Percentiles rank a stretch among this genome's conserved stretches.
These are phyloP conservation scores for Drosophila lini DNA, from an alignment of 1,140 invertebrate species.

Conservation along the genomic window DNA sequence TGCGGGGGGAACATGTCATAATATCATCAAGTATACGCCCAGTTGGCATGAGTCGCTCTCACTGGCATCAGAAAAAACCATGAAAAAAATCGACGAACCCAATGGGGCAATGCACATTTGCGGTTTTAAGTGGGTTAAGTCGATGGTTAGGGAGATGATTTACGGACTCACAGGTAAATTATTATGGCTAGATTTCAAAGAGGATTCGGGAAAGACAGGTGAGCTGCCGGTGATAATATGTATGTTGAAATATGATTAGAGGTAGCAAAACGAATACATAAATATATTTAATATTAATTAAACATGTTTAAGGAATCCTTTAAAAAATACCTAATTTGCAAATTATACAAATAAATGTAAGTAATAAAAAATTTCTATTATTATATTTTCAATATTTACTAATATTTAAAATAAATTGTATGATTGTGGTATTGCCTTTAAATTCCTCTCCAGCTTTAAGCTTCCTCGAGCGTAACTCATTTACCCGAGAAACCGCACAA, in stretches of 20 bases:
- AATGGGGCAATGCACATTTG: conserved; percentile 53
- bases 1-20: conserved; percentile 44
- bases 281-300: background rate
- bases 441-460: background rate
- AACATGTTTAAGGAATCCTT: no score
- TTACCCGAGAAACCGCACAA: conserved; percentile 9
- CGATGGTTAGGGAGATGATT: conserved; percentile 59
- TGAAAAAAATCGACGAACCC: background rate
- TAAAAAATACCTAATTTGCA: background rate
- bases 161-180: conserved; percentile 39
- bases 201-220: conserved; percentile 4
- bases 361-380: no score
- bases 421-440: background rate
- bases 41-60: conserved; percentile 26
- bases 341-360: no score
- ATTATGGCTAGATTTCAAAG: conserved; percentile 18
- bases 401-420: background rate
- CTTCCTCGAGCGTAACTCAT: background rate
- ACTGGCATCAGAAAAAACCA: background rate
- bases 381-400: background rate
- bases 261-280: background rate
- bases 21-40: conserved; percentile 70
- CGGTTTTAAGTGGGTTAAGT: conserved; percentile 37
- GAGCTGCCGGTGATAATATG: background rate
- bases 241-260: conserved; percentile 13